Conservation (phyloP, 2,113 vertebrate genomes). For the Lamprotornis superbus region DNA sequence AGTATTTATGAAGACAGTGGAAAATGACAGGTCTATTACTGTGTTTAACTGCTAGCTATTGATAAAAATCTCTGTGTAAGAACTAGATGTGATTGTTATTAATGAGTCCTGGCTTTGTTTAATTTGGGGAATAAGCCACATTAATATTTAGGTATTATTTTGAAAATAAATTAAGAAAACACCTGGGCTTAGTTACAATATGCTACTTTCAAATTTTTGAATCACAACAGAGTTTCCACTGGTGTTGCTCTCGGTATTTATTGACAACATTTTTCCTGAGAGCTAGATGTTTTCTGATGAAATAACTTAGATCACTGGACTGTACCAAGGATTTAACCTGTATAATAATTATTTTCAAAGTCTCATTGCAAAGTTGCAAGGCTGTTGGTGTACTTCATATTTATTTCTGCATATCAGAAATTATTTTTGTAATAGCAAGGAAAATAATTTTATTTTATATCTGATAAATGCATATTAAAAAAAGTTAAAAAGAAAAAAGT, state of each 20-base stretch:
- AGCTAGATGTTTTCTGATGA: background rate
- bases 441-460: background rate
- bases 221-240: background rate
- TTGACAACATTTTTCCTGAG: background rate
- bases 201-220: background rate
- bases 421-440: background rate
- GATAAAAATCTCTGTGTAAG: slow-evolving; percentile 7
- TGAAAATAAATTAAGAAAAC: background rate
- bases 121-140: background rate
- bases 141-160: slow-evolving; percentile 19
- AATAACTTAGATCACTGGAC: background rate
- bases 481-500: background rate
- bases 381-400: background rate
- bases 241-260: background rate
- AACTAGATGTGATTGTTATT: background rate
- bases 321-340: background rate
- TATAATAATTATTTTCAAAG: background rate
- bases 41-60: slow-evolving; percentile 1
- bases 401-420: background rate
- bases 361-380: background rate
- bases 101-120: background rate
- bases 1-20: background rate
- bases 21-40: slow-evolving; percentile 15
- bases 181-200: background rate
- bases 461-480: background rate